These are phyloP conservation scores for Leptinotarsa juncta DNA, from an alignment of 2,888 invertebrate species.

Conservation along the genomic window DNA sequence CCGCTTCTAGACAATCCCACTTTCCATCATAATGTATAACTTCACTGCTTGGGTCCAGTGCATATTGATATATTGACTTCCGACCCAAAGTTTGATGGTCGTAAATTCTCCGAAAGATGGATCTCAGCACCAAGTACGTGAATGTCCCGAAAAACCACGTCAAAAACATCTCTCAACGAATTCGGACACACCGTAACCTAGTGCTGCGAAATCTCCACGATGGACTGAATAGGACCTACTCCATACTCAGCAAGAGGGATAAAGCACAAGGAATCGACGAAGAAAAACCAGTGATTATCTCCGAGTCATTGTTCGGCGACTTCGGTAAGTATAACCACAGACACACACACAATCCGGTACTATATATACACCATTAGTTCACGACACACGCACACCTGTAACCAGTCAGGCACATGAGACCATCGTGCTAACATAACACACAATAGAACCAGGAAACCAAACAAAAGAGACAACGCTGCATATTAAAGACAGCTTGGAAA, in stretches of 20 bases:
- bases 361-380: too few species aligned
- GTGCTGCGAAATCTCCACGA: not conserved
- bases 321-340: not conserved
- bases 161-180: not conserved
- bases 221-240: not conserved
- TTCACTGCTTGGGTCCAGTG: not conserved
- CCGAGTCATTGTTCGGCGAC: not conserved
- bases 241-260: not conserved
- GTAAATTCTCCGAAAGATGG: not conserved
- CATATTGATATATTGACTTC: not conserved
- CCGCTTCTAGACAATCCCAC: not conserved
- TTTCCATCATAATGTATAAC: not conserved
- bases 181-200: not conserved
- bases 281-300: not conserved
- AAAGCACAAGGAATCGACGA: not conserved
- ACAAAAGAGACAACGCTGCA: too few species aligned
- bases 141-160: not conserved
- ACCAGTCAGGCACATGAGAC: too few species aligned
- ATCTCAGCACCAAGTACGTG: too few species aligned
- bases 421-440: too few species aligned
- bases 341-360: too few species aligned
- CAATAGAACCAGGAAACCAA: too few species aligned
- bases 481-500: too few species aligned
- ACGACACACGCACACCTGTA: too few species aligned
- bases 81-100: not conserved